These are phyloP conservation scores for Acanthococcus lagerstroemiae DNA, from an alignment of 2,888 invertebrate species.

Conservation along the genomic window DNA sequence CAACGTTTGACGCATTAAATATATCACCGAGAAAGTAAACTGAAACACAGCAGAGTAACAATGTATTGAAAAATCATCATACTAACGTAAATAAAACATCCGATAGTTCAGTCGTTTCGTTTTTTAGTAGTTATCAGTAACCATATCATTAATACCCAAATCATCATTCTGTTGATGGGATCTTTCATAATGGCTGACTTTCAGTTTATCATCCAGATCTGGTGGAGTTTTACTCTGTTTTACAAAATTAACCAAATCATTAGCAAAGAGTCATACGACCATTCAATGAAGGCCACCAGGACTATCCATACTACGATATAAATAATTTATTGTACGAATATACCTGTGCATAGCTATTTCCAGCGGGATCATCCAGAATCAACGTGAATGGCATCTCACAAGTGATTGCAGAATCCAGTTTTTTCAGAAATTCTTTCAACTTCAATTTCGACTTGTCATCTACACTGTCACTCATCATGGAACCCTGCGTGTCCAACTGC, in stretches of 20 bases:
- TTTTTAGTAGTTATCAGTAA: slow-evolving; percentile 67
- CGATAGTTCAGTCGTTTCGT: slow-evolving; percentile 17
- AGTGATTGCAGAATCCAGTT: slow-evolving; percentile 57
- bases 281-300: too few species aligned
- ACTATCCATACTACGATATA: too few species aligned
- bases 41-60: neutral
- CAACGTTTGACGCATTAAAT: neutral
- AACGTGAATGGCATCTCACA: slow-evolving; percentile 58
- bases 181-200: slow-evolving; percentile 68
- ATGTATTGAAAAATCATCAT: too few species aligned
- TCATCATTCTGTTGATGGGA: slow-evolving; percentile 87
- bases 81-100: too few species aligned
- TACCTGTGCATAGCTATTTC: slow-evolving; percentile 87
- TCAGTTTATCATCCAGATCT: slow-evolving; percentile 59
- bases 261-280: too few species aligned
- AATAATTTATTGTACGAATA: too few species aligned
- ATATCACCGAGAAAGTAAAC: too few species aligned
- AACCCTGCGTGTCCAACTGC: slow-evolving; percentile 57
- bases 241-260: too few species aligned
- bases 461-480: slow-evolving; percentile 62
- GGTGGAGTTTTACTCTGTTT: slow-evolving; percentile 62
- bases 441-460: slow-evolving; percentile 46
- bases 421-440: slow-evolving; percentile 53
- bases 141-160: slow-evolving; percentile 90
- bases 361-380: slow-evolving; percentile 89